A percentile compares a stretch with the other conserved stretches of the same genome.
phyloP scores from a whole-genome alignment of 2,797 vertebrate genomes.

The Eremophila alpestris region DNA sequence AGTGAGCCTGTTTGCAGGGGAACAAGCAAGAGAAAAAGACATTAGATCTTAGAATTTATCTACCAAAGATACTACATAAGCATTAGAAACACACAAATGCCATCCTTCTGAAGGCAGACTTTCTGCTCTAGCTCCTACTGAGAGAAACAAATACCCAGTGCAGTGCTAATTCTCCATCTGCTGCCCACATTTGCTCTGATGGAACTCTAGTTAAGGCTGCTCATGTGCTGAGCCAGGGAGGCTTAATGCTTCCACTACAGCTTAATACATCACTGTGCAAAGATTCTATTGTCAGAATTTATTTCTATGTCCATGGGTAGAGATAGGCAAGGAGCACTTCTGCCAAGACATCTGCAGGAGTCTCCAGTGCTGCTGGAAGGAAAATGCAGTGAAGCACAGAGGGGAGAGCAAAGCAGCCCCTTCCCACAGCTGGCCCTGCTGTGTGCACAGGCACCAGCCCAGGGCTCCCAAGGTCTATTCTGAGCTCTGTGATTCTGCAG shows the following conservation, averaged over 20 bases:
- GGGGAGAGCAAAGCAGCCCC: background rate
- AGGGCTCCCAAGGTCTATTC: background rate
- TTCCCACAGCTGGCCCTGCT: background rate
- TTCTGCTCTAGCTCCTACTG: background rate
- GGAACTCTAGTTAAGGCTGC: background rate
- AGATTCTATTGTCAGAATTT: background rate
- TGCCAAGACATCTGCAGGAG: background rate
- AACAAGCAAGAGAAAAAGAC: background rate
- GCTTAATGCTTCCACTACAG: background rate
- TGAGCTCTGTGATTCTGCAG: background rate
- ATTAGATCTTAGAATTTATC: background rate
- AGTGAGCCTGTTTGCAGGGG: conserved; percentile 86
- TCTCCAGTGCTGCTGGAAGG: background rate
- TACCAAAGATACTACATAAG: background rate
- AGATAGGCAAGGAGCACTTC: background rate
- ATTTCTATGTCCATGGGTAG: background rate
- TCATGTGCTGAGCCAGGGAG: background rate
- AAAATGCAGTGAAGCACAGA: background rate
- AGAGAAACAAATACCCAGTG: background rate
- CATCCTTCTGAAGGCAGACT: background rate
- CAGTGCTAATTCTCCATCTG: background rate
- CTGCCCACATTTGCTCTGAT: background rate
- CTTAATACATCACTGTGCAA: background rate
- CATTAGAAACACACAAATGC: background rate
- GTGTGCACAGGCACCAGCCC: background rate